Conservation (phyloP, 2,797 vertebrate genomes). For the Gymnothorax reevesii region DNA sequence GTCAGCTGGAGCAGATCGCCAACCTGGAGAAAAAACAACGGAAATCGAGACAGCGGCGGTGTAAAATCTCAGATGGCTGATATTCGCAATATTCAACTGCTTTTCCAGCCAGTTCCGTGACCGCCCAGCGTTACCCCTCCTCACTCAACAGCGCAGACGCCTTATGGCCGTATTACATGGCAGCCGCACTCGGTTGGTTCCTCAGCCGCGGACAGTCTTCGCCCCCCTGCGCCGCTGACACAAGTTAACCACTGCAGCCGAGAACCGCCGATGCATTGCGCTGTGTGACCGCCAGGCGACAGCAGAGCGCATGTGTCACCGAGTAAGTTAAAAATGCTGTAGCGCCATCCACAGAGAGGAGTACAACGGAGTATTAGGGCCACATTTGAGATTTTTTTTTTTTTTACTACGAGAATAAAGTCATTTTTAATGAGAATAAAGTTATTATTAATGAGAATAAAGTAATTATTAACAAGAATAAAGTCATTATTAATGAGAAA, state of each 20-base stretch:
- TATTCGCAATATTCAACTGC: background rate
- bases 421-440: too few species aligned
- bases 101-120: background rate
- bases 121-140: background rate
- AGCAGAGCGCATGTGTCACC: conserved; percentile 18
- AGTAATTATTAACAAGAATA: too few species aligned
- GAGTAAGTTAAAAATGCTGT: background rate
- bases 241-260: conserved; percentile 9
- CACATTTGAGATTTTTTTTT: too few species aligned
- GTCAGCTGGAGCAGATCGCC: background rate
- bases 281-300: conserved; percentile 1
- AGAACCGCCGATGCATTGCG: conserved; percentile 10
- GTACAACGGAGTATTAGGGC: background rate
- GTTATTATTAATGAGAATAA: too few species aligned
- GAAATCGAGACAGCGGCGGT: background rate
- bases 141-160: background rate
- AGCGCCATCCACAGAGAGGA: conserved; percentile 32
- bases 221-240: background rate
- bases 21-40: background rate
- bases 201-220: background rate
- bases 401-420: conserved; percentile 10
- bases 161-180: background rate
- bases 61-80: background rate
- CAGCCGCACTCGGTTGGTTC: background rate
- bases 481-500: too few species aligned